phyloP scores from a whole-genome alignment of 2,113 vertebrate genomes.

The Trochalopteron elliotii region DNA sequence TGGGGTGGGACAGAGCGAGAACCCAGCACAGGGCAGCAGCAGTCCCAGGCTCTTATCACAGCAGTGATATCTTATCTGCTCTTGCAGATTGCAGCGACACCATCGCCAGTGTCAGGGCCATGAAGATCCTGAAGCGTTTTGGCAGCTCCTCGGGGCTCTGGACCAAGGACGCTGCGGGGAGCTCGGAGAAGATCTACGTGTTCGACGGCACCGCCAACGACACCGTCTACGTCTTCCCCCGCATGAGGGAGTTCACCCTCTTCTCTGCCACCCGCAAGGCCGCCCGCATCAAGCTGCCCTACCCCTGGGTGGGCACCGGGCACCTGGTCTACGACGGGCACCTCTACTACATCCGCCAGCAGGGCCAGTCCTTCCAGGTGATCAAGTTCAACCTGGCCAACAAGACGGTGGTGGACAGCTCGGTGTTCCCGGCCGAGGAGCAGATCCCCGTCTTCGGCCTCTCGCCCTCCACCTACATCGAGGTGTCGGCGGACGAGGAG shows the following conservation, averaged over 20 bases:
- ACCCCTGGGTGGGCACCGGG: conserved; percentile 85
- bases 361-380: conserved; percentile 79
- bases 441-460: conserved; percentile 84
- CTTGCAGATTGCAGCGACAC: conserved; percentile 89
- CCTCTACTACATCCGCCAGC: conserved; percentile 84
- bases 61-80: neutral
- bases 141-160: conserved; percentile 87
- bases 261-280: conserved; percentile 77
- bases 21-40: neutral
- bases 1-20: neutral
- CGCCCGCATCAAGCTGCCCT: conserved; percentile 82
- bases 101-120: conserved; percentile 86
- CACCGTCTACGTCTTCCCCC: conserved; percentile 82
- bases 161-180: conserved; percentile 85
- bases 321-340: conserved; percentile 85
- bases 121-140: conserved; percentile 93
- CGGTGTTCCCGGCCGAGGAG: conserved; percentile 87
- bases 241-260: conserved; percentile 84
- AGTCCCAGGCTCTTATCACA: neutral
- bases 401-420: conserved; percentile 82
- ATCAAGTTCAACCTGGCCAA: conserved; percentile 89
- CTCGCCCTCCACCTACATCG: conserved; percentile 85
- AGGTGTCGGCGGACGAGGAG: conserved; percentile 87
- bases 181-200: conserved; percentile 86
- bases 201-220: conserved; percentile 87